Percentiles rank a stretch among this genome's conserved stretches.
Conservation (phyloP, 2,888 invertebrate genomes). For the Brachylomia viminalis region DNA sequence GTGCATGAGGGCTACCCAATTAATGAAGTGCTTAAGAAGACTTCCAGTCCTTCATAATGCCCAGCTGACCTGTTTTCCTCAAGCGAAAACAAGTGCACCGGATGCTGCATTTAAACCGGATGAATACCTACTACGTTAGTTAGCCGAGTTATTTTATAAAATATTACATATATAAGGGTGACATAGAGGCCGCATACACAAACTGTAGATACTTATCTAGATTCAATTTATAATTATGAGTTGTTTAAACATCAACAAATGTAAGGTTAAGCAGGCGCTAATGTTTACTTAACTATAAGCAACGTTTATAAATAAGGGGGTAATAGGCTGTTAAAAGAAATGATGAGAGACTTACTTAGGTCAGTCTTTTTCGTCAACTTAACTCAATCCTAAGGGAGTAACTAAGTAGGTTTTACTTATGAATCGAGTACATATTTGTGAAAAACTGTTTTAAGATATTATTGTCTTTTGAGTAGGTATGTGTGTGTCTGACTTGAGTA, state of each 20-base stretch:
- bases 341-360: not conserved
- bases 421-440: not conserved
- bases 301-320: not conserved
- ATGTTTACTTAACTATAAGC: not conserved
- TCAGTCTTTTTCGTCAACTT: not conserved
- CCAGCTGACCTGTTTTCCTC: not conserved
- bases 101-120: not conserved
- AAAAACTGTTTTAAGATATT: not conserved
- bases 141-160: too few relatives aligned
- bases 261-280: not conserved
- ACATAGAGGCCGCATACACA: too few relatives aligned
- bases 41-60: too few relatives aligned
- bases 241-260: not conserved
- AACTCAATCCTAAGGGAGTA: not conserved
- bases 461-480: not conserved
- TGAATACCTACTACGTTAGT: not conserved
- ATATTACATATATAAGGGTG: too few relatives aligned
- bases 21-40: not conserved
- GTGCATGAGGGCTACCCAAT: not conserved
- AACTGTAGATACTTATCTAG: too few relatives aligned
- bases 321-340: not conserved
- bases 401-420: too few relatives aligned
- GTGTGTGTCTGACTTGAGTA: too few relatives aligned
- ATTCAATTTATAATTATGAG: not conserved
- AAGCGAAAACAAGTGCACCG: not conserved